Base-by-base conservation (phyloP, 2,888 invertebrate species). In the Nomada lathburiana region DNA sequence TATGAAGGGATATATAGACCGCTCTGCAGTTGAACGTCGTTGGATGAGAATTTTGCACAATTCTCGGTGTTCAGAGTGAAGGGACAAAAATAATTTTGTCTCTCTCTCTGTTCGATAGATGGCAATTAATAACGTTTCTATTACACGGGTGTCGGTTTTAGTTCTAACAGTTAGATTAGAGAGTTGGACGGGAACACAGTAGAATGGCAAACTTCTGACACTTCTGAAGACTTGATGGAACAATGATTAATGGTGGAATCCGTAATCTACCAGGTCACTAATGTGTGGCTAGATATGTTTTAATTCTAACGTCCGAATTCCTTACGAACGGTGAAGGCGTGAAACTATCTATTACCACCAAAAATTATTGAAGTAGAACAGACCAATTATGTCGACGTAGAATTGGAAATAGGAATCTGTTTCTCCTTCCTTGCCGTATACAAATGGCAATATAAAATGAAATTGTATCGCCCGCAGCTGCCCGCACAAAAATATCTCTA, bases 271-370 rank as follows among this genome's bases (percentile, higher is more conserved):
- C n/a, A 67, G 18, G 20, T 29, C n/a, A 0, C 18, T 57, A 57
- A 57, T 69, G 18, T 44, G 13, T 18, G 57, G 55, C 57, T 44
- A n/a, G 44, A 26, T 42, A 44, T 57, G 13, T 20, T 57, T 26
- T 11, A n/a, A 57, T 57, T 44, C 57, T 5, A 44, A n/a, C 44
- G 13, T 42, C 23, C 57, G 13, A 23, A 26, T n/a, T 42, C 55
- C 23, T 57, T 11, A 26, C 23, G 42, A 55, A 18, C 10, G 57
- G 44, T 42, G 7, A 57, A 50, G 42, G 2, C 69, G 69, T 26
- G 69, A 69, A 69, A 69, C 55, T 26, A 53, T 18, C 36, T 9
- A 16, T 69, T 69, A 57, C 57, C 23, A 44, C 18, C 16, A 42
- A 60, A 59, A 47, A 70, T 26, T 9, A 26, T 57, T 44, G 47